Conservation (phyloP, 2,113 vertebrate genomes). For the Stercorarius parasiticus region DNA sequence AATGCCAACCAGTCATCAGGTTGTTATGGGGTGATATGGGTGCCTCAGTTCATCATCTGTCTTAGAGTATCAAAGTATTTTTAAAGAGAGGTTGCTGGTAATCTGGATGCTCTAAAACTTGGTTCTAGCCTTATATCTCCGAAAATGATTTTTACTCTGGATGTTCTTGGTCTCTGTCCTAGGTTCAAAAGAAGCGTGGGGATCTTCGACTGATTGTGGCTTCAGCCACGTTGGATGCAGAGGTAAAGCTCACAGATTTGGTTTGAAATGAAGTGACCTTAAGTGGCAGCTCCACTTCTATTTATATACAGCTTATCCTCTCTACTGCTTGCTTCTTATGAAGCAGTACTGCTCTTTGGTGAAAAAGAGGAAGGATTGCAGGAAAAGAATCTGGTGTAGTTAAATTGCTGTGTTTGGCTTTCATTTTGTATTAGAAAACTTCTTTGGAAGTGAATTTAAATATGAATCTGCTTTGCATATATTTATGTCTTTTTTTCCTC, state of each 20-base stretch:
- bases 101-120: background rate
- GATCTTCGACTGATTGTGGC: slow-evolving; percentile 94
- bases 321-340: background rate
- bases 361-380: background rate
- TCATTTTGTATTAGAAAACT: background rate
- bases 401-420: background rate
- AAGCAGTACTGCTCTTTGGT: background rate
- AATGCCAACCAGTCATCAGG: background rate
- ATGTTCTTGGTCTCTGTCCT: background rate
- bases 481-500: background rate
- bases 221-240: slow-evolving; percentile 97
- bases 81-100: background rate
- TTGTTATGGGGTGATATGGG: background rate
- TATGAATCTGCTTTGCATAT: background rate
- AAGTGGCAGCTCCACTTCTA: background rate
- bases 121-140: background rate
- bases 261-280: background rate
- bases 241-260: slow-evolving; percentile 75
- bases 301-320: background rate
- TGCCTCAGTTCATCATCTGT: background rate
- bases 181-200: slow-evolving; percentile 96
- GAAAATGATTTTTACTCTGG: background rate
- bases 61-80: background rate
- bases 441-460: background rate
- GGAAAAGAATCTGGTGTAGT: background rate